Base-by-base conservation (phyloP, 1,140 invertebrate species). In the Apolygus lucorum region DNA sequence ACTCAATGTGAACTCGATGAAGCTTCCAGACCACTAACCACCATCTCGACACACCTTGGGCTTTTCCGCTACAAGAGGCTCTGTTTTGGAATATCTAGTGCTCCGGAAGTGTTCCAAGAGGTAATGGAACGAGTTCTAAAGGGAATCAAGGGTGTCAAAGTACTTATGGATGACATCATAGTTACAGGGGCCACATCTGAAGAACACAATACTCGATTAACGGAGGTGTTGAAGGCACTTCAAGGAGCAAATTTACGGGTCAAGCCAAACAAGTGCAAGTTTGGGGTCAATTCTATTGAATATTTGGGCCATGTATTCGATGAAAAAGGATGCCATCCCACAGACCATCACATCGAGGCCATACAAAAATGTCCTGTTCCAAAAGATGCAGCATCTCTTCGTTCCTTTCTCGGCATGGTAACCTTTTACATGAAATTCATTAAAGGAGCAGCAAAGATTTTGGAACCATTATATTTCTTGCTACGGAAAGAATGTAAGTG, bases 361-460 rank as follows among this genome's bases (percentile, higher is more conserved):
- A 68, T 54, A 17, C 52, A 59, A 28, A 26, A 54, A 0, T 2
- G 21, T 22, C 67, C 67, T 25, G 21, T 27, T 1, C 67, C 67
- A 26, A 59, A 42, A 25, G 42, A 68, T 28, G 42, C 28, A 2
- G 4, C 2, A 21, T 13, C 25, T 1, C 42, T 68, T 17, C 22
- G 28, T 26, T 69, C 68, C 17, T 73, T 73, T 69, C 62, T 72
- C 25, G 71, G 71, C 1, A 22, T 74, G 34, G 69, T 74, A 17
- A 72, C 67, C 52, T 74, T 69, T 70, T 72, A 74, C 68, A 26
- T 28, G 27, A 71, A 68, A 54, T 74, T 71, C 69, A 63, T n/a
- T 74, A 52, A 67, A 64, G 64, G 66, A 63, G 28, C 63, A 2
- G 49, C 54, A 52, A n/a, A 72, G 59, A 27, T 71, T 67, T 67